Conservation (phyloP, 2,113 vertebrate genomes). For the Chloropsis hardwickii region DNA sequence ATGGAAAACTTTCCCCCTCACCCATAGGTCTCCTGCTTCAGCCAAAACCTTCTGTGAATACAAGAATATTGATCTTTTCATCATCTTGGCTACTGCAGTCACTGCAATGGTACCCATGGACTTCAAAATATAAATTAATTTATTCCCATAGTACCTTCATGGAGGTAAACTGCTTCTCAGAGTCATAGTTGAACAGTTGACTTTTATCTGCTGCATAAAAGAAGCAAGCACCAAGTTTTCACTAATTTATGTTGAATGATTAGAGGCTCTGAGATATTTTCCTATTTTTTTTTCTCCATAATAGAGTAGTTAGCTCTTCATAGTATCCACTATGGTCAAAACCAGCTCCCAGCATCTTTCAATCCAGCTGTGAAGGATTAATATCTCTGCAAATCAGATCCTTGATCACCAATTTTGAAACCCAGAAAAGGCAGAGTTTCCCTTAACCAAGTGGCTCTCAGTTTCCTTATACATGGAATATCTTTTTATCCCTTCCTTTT, state of each 20-base stretch:
- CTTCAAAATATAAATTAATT: neutral
- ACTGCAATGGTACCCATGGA: neutral
- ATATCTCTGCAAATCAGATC: neutral
- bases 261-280: neutral
- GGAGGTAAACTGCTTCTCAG: neutral
- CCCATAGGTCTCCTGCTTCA: neutral
- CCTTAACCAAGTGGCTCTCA: neutral
- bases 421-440: neutral
- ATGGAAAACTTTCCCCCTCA: neutral
- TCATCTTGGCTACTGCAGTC: neutral
- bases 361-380: neutral
- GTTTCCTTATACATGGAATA: neutral
- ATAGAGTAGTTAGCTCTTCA: neutral
- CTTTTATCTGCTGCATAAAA: neutral
- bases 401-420: neutral
- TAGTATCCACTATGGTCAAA: neutral
- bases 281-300: fast-evolving
- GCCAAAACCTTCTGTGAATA: neutral
- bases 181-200: neutral
- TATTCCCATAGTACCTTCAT: neutral
- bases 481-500: neutral
- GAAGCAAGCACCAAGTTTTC: neutral
- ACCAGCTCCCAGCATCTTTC: neutral
- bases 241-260: neutral
- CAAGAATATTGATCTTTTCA: neutral